These are phyloP conservation scores for Hypotaenidia okinawae DNA, from an alignment of 2,797 vertebrate genomes.

Conservation along the genomic window DNA sequence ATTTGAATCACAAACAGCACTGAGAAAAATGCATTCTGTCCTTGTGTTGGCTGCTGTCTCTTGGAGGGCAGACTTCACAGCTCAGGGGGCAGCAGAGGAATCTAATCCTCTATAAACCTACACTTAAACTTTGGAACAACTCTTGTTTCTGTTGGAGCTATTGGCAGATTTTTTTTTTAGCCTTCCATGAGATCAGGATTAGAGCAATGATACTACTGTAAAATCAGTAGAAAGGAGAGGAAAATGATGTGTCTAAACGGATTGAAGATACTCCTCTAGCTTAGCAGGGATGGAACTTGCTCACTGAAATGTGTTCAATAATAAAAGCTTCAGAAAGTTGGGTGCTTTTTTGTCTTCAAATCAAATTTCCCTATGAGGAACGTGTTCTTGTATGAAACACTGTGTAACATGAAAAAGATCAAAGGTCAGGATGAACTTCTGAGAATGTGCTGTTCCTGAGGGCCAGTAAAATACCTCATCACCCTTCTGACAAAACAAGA, in stretches of 20 bases:
- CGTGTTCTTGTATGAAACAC: slow-evolving; percentile 3
- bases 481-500: neutral
- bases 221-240: neutral
- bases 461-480: slow-evolving; percentile 11
- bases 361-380: neutral
- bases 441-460: neutral
- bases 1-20: slow-evolving; percentile 48
- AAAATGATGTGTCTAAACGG: neutral
- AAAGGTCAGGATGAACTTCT: slow-evolving; percentile 21
- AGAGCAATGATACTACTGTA: neutral
- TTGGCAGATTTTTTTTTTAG: neutral
- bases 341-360: neutral
- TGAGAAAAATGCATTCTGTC: slow-evolving; percentile 26
- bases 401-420: neutral
- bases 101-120: slow-evolving; percentile 47
- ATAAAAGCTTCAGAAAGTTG: neutral
- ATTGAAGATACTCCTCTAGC: neutral
- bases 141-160: slow-evolving; percentile 38
- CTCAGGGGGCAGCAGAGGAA: slow-evolving; percentile 17
- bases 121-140: slow-evolving; percentile 23
- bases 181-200: neutral
- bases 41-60: slow-evolving; percentile 36
- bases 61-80: neutral
- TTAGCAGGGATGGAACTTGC: neutral
- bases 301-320: neutral